phyloP scores from a whole-genome alignment of 2,888 invertebrate genomes.

The Apeira syringaria region DNA sequence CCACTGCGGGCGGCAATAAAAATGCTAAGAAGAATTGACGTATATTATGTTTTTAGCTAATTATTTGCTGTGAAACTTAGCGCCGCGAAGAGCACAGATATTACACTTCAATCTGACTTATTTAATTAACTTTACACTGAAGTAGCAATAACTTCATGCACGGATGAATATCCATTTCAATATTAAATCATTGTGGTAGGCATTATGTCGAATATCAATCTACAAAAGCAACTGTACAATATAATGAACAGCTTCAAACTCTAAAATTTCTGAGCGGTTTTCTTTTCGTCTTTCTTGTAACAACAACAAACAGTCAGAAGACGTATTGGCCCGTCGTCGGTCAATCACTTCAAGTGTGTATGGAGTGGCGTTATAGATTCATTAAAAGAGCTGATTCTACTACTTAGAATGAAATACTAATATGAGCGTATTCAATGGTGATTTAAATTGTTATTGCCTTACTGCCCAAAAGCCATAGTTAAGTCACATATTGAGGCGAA shows the following conservation, averaged over 20 bases:
- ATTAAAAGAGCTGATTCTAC: too few species aligned
- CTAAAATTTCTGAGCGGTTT: constrained; percentile 17
- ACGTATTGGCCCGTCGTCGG: too few species aligned
- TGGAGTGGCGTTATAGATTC: too few species aligned
- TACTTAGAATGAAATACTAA: too few species aligned
- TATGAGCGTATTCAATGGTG: too few species aligned
- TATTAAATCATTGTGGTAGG: constrained; percentile 13
- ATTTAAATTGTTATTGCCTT: too few species aligned
- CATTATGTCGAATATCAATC: constrained; percentile 8
- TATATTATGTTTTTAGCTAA: too few species aligned
- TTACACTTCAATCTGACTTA: constrained; percentile 17
- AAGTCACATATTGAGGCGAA: too few species aligned
- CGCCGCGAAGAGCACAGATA: constrained; percentile 6
- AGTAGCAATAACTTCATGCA: constrained; percentile 20
- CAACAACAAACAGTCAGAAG: constrained; percentile 30
- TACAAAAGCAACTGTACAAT: constrained; percentile 17
- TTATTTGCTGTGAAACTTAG: constrained; percentile 31
- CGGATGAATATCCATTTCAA: constrained; percentile 15
- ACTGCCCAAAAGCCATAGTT: too few species aligned
- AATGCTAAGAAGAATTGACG: too few species aligned
- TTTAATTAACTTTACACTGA: constrained; percentile 23
- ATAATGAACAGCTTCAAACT: constrained; percentile 12
- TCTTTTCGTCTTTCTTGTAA: constrained; percentile 24
- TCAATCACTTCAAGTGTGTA: too few species aligned
- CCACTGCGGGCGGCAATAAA: too few species aligned